These are phyloP conservation scores for Marasmarcha lunaedactyla DNA, from an alignment of 2,888 invertebrate species.

Conservation along the genomic window DNA sequence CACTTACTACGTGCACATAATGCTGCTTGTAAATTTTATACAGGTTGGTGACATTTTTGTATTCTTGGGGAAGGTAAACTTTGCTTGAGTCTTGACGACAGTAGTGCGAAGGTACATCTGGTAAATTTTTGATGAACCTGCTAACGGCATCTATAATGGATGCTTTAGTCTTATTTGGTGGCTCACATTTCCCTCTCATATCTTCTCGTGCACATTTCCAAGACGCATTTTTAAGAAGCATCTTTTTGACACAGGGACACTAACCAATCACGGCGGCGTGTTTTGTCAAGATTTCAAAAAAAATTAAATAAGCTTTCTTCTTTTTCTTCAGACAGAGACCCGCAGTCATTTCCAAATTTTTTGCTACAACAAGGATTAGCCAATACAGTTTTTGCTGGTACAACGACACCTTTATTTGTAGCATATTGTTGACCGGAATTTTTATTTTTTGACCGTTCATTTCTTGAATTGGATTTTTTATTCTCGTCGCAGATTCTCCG, in stretches of 20 bases:
- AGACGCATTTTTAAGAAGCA: conserved; percentile 6
- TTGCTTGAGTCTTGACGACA: too few relatives aligned
- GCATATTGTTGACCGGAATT: too few relatives aligned
- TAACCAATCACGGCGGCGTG: too few relatives aligned
- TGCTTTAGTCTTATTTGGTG: conserved; percentile 11
- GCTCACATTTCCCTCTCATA: conserved; percentile 12
- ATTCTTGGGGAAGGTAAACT: conserved; percentile 9
- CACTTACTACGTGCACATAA: too few relatives aligned
- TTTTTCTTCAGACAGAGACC: conserved; percentile 9
- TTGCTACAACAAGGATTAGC: conserved; percentile 13
- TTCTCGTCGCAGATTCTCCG: too few relatives aligned
- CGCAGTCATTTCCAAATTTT: conserved; percentile 15
- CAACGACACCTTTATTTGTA: too few relatives aligned
- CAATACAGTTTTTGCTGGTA: too few relatives aligned
- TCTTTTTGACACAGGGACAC: conserved; percentile 6
- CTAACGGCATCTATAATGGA: conserved; percentile 3
- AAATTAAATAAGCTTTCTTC: conserved; percentile 9
- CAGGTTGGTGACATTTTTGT: conserved; percentile 11
- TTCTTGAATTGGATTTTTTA: too few relatives aligned
- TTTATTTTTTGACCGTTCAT: too few relatives aligned
- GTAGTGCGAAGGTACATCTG: conserved; percentile 17
- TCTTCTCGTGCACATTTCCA: too few relatives aligned
- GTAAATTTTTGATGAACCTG: conserved; percentile 12
- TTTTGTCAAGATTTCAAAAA: conserved; percentile 8
- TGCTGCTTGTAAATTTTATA: conserved; percentile 14